Percentiles rank a stretch among this genome's conserved stretches.
phyloP scores from a whole-genome alignment of 2,113 vertebrate species.

The Forbesichthys agassizii region DNA sequence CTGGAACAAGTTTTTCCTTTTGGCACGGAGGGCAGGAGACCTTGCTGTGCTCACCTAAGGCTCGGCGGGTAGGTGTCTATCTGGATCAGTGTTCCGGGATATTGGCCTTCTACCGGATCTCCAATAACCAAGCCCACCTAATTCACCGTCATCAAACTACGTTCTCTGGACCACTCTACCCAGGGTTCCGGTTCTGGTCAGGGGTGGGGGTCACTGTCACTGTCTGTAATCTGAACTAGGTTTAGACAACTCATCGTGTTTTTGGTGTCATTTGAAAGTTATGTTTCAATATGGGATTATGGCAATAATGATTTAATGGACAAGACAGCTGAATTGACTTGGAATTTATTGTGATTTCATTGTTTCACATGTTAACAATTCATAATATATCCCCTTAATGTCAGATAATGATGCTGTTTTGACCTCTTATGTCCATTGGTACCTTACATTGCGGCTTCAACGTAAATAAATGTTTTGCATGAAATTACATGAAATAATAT shows the following conservation, averaged over 20 bases:
- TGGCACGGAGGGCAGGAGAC: constrained; percentile 72
- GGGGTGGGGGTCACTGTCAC: constrained; percentile 59
- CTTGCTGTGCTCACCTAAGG: constrained; percentile 60
- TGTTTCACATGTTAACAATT: no score
- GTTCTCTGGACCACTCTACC: constrained; percentile 68
- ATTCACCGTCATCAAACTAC: constrained; percentile 65
- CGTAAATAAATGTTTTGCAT: no score
- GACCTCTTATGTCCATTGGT: no score
- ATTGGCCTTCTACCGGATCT: constrained; percentile 73
- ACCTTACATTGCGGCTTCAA: no score
- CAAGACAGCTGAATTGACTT: no score
- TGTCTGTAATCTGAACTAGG: constrained; percentile 63
- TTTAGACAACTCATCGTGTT: background rate
- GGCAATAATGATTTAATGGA: no score
- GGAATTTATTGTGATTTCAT: no score
- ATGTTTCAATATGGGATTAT: no score
- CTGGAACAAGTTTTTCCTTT: constrained; percentile 71
- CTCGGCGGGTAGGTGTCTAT: constrained; percentile 69
- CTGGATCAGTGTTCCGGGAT: constrained; percentile 74
- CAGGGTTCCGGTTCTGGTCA: constrained; percentile 74
- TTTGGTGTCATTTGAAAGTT: background rate
- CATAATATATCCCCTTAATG: no score
- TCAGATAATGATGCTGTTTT: no score
- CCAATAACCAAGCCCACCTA: constrained; percentile 60
- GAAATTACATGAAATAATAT: no score